Evolutionary conservation across 2,888 invertebrate genomes (phyloP), one percentile per base, ranked within the genome.

Genomic region (Zaprionus lineosus): DNA sequence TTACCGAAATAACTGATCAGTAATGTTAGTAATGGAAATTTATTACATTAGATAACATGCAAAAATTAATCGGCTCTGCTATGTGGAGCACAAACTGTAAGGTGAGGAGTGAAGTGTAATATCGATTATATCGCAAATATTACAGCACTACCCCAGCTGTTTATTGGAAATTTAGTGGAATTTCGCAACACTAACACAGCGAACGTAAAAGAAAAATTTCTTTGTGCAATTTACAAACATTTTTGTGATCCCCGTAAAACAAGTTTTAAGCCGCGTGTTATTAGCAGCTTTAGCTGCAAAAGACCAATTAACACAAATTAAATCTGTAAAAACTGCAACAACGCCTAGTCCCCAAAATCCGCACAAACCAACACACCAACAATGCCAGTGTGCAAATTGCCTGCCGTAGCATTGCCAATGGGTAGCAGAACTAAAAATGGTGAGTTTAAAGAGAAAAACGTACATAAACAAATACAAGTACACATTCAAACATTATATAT

Each of bases 391-490:
- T 63, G 70, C 72, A 46, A 63, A 63, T 44, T 39, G 55, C 48
- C 29, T 47, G 47, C 44, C 18, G 51, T 52, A 50, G 66, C 65
- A 61, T 53, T 41, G 59, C 47, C 50, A 59, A 50, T 62, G 58
- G 76, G 59, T 44, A 78, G 78, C 83, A 78, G 79, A 78, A 83
- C 83, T 78, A 74, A 83, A 75, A 78, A 78, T 76, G 79, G 78
- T 78, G 57, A 78, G 78, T 78, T 59, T 55, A 11, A 28, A 11
- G 39, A 19, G 15, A 21, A 39, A 21, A 19, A 9, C 18, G 21
- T 34, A 12, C 29, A 44, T 51, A 47, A 50, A 51, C 29, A 62
- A 39, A 37, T 41, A 4, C 19, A 12, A n/a, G 14, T 9, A 2
- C 8, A 11, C 9, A 18, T 21, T 2, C 19, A 19, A 12, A 29